Evolutionary conservation across 2,888 invertebrate genomes (phyloP), one percentile per base, ranked within the genome.

Genomic region (Ceramica pisi): DNA sequence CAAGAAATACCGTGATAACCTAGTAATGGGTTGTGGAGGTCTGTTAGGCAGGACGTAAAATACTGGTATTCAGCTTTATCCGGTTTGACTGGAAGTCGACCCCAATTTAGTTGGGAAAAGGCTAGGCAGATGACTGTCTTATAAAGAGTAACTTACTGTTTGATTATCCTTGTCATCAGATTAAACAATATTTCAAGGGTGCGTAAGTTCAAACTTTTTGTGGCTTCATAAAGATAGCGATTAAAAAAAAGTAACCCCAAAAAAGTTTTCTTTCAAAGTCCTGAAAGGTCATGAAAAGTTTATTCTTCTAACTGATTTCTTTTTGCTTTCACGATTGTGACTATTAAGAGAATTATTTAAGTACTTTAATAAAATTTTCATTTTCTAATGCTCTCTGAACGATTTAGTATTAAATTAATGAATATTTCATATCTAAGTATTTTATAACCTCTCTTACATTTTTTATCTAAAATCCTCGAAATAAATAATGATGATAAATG

Each of bases 391-490:
- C 23, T 26, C 21, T 59, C n/a, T 12, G 10, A 41, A 31, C n/a
- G 26, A 74, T 66, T 69, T 41, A 14, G 14, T 67, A n/a, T 14
- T 12, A 6, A 38, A 69, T 26, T n/a, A 46, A 69, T 26, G 23
- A 46, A 31, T 46, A 31, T 56, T 48, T 41, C 12, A 53, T 21
- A 48, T 51, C 35, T 63, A 12, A 23, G 26, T 21, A 0, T 46
- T 64, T 59, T 60, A 21, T 44, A 44, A 56, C n/a, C 23, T 19
- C 23, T 12, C 0, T 55, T 64, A 38, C 12, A n/a, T 0, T 19
- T 64, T 44, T 56, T 38, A 50, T 73, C n/a, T 53, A 23, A 61
- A 62, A 75, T 62, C 23, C n/a, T 75, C 5, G 35, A 48, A 67
- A 74, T 57, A 53, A 31, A 31, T 16, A 46, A 63, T 14, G n/a